Conservation (phyloP, 2,113 vertebrate species). For the Esox niger region DNA sequence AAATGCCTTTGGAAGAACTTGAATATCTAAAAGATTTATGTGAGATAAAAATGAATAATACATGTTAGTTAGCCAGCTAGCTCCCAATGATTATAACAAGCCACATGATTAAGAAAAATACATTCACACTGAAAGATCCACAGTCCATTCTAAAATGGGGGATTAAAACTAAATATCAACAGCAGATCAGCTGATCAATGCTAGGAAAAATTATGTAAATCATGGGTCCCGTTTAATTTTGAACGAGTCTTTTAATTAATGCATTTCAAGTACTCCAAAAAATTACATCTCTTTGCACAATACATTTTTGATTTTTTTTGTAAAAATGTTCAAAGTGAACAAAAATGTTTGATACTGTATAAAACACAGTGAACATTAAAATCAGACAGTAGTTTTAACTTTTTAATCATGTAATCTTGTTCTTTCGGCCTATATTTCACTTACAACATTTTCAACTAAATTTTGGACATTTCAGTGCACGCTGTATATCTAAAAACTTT, state of each 20-base stretch:
- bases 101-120: not conserved
- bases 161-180: not conserved
- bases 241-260: slow-evolving; percentile 99
- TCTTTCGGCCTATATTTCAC: slow-evolving; percentile 78
- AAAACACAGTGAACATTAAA: slow-evolving; percentile 99
- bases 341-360: slow-evolving; percentile 93
- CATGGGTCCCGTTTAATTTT: slow-evolving; percentile 74
- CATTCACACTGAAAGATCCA: not conserved
- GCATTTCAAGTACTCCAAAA: slow-evolving; percentile 99
- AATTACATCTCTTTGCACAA: slow-evolving; percentile 98
- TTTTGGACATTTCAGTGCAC: slow-evolving; percentile 96
- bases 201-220: slow-evolving; percentile 44
- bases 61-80: no score
- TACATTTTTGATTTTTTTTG: slow-evolving; percentile 92
- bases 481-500: slow-evolving; percentile 81
- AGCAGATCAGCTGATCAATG: not conserved
- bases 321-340: slow-evolving; percentile 99
- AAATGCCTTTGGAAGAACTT: no score
- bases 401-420: slow-evolving; percentile 85
- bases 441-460: slow-evolving; percentile 90
- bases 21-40: no score
- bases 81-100: no score
- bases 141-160: no score
- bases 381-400: slow-evolving; percentile 91
- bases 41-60: no score